Conservation (phyloP, 2,888 invertebrate genomes). For the Plusia festucae region DNA sequence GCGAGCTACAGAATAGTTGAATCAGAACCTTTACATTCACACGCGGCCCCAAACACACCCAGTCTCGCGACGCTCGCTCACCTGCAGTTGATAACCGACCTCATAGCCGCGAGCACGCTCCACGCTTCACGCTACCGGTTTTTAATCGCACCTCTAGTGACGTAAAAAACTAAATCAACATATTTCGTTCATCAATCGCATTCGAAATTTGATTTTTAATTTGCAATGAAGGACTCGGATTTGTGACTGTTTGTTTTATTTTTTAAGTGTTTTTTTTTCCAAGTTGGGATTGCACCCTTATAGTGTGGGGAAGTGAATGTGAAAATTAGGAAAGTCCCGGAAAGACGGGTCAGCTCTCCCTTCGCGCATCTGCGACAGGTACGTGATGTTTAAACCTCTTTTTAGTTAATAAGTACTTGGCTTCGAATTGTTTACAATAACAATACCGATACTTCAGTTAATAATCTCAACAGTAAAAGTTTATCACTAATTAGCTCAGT, state of each 20-base stretch:
- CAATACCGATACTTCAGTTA: constrained; percentile 21
- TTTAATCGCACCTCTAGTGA: constrained; percentile 52
- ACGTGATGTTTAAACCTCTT: constrained; percentile 53
- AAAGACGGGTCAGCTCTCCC: constrained; percentile 77
- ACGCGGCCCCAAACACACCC: constrained; percentile 69
- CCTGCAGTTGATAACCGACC: constrained; percentile 82
- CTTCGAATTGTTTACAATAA: constrained; percentile 49
- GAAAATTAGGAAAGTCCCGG: constrained; percentile 77
- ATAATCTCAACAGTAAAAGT: constrained; percentile 23
- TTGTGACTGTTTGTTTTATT: constrained; percentile 52
- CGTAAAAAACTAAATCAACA: constrained; percentile 37
- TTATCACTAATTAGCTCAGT: constrained; percentile 14
- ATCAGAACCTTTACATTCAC: constrained; percentile 61
- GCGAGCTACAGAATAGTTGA: constrained; percentile 21
- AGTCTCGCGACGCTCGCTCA: constrained; percentile 70
- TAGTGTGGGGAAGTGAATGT: constrained; percentile 71
- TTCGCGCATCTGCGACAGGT: constrained; percentile 79
- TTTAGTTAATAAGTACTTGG: constrained; percentile 13
- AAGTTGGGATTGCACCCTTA: constrained; percentile 42
- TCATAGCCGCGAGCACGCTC: constrained; percentile 73
- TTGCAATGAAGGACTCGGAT: constrained; percentile 47
- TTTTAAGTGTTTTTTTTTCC: constrained; percentile 48
- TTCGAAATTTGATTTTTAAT: constrained; percentile 35
- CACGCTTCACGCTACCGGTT: constrained; percentile 61
- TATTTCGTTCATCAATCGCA: constrained; percentile 45